Conservation (phyloP, 2,113 vertebrate genomes). For the Dipodomys stephensi region DNA sequence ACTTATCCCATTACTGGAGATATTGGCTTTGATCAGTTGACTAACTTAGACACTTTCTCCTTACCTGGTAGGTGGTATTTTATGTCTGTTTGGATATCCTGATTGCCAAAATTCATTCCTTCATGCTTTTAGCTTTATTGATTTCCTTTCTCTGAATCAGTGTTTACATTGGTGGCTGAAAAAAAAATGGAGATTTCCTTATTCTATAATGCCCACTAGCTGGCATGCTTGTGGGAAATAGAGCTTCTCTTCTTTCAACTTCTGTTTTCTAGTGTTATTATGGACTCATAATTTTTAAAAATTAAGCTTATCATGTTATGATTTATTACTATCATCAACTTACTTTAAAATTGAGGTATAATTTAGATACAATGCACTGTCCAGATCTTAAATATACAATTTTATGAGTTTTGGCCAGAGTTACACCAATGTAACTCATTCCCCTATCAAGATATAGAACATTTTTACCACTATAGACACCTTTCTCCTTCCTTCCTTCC, state of each 20-base stretch:
- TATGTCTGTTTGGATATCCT: background rate
- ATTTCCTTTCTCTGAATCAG: background rate
- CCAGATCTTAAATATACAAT: background rate
- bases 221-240: slow-evolving; percentile 14
- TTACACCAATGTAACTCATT: background rate
- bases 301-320: background rate
- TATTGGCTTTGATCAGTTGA: background rate
- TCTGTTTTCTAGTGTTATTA: slow-evolving; percentile 13
- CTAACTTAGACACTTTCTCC: background rate
- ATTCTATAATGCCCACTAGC: background rate
- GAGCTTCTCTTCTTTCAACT: background rate
- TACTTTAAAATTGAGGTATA: background rate
- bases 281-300: background rate
- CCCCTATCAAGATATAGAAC: background rate
- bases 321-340: background rate
- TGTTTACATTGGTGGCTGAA: background rate
- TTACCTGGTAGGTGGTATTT: background rate
- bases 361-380: background rate
- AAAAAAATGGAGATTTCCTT: background rate
- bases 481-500: no score
- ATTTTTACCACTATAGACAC: background rate
- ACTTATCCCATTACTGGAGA: background rate
- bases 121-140: background rate
- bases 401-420: background rate
- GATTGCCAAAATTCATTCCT: background rate